Evolutionary conservation across 2,888 invertebrate species (phyloP).

Genomic region (Trachelus troglodyta): DNA sequence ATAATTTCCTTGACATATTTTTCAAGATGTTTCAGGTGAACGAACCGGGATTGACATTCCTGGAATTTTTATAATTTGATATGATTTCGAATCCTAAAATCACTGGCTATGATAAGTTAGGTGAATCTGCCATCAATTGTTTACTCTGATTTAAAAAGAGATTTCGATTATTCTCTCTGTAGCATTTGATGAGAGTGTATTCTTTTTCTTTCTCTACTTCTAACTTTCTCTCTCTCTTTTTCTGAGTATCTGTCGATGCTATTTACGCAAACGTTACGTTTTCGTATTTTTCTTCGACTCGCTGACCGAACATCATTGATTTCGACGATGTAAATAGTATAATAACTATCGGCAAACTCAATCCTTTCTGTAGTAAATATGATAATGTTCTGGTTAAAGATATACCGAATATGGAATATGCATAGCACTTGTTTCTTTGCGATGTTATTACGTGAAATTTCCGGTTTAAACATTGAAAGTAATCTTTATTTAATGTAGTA

Average conservation of each 20-base stretch:
- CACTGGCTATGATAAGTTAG: neutral
- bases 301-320: neutral
- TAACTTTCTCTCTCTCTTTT: neutral
- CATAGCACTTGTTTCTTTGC: neutral
- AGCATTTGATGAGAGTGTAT: neutral
- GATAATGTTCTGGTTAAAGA: neutral
- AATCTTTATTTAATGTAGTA: neutral
- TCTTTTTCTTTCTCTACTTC: neutral
- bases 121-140: neutral
- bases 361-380: neutral
- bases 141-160: neutral
- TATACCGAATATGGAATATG: neutral
- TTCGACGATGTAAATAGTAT: slow-evolving; percentile 7
- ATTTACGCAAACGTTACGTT: neutral
- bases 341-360: slow-evolving; percentile 1
- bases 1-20: neutral
- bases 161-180: neutral
- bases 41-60: neutral
- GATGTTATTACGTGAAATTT: neutral
- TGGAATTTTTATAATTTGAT: neutral
- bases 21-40: neutral
- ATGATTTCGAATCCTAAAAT: neutral
- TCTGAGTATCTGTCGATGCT: neutral
- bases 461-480: neutral
- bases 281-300: neutral